A percentile compares a stretch with the other conserved stretches of the same genome.
phyloP scores from a whole-genome alignment of 2,888 invertebrate species.

The Amblyteles armatorius region DNA sequence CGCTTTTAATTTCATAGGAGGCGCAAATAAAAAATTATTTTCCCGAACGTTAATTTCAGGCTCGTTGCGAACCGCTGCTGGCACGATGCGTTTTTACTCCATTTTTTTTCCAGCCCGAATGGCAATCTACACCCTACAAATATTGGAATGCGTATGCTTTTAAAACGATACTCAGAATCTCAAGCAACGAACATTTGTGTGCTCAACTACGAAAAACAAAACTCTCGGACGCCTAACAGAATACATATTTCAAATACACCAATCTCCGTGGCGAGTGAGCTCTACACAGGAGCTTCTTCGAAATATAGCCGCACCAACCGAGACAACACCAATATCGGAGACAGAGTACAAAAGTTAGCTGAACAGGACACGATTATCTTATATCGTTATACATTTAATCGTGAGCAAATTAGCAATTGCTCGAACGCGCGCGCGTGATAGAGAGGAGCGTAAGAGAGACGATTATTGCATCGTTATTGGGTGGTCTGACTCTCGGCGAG shows the following conservation, averaged over 20 bases:
- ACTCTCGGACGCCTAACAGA: slow-evolving; percentile 2
- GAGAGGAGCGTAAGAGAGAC: slow-evolving; percentile 23
- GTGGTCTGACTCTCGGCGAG: slow-evolving; percentile 68
- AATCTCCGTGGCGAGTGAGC: slow-evolving; percentile 48
- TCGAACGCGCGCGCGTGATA: slow-evolving; percentile 21
- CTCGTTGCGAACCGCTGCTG: background rate
- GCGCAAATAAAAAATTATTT: slow-evolving; percentile 35
- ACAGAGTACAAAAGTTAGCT: slow-evolving; percentile 77
- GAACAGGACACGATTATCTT: slow-evolving; percentile 69
- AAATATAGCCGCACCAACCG: slow-evolving; percentile 67
- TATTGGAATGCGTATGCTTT: slow-evolving; percentile 65
- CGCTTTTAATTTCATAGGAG: slow-evolving; percentile 51
- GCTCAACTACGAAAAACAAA: slow-evolving; percentile 22
- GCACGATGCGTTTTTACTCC: slow-evolving; percentile 5
- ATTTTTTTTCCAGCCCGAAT: background rate
- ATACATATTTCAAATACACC: slow-evolving; percentile 21
- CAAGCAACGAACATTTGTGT: slow-evolving; percentile 38
- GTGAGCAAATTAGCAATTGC: slow-evolving; percentile 57
- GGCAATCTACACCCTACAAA: slow-evolving; percentile 31
- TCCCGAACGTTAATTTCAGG: slow-evolving; percentile 7
- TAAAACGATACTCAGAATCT: slow-evolving; percentile 39
- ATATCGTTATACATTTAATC: slow-evolving; percentile 60
- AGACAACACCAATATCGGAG: slow-evolving; percentile 63
- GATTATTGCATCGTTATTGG: slow-evolving; percentile 67
- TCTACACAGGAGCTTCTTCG: slow-evolving; percentile 31